A percentile compares a stretch with the other conserved stretches of the same genome.
phyloP scores from a whole-genome alignment of 1,140 invertebrate genomes.

The Coelopa frigida region DNA sequence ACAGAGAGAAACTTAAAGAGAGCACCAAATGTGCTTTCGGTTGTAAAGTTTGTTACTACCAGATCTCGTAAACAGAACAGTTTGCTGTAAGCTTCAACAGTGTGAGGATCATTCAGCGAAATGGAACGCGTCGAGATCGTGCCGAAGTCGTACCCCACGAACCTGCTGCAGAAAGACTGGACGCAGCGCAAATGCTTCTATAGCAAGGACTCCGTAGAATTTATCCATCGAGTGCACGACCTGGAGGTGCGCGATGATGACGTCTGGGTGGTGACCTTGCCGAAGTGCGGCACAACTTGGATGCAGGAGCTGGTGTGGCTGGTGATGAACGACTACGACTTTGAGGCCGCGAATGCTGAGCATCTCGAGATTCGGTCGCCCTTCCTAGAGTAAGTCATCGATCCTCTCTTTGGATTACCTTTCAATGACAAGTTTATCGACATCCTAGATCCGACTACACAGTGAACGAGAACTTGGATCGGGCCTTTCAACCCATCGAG shows the following conservation, averaged over 20 bases:
- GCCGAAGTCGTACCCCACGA: slow-evolving; percentile 10
- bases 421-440: not conserved
- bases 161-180: slow-evolving; percentile 15
- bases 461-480: slow-evolving; percentile 9
- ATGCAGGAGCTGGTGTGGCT: slow-evolving; percentile 62
- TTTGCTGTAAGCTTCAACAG: too few species aligned
- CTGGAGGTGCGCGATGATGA: slow-evolving; percentile 47
- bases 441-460: slow-evolving; percentile 10
- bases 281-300: slow-evolving; percentile 58
- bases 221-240: slow-evolving; percentile 23
- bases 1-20: too few species aligned
- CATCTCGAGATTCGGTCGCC: slow-evolving; percentile 57
- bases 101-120: too few species aligned
- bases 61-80: too few species aligned
- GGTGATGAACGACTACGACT: slow-evolving; percentile 53
- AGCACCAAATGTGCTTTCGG: too few species aligned
- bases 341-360: slow-evolving; percentile 45
- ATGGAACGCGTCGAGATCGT: not conserved
- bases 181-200: not conserved
- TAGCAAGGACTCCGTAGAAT: not conserved
- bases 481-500: slow-evolving; percentile 5
- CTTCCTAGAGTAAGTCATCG: slow-evolving; percentile 47
- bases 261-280: slow-evolving; percentile 49
- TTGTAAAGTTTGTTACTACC: too few species aligned
- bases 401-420: not conserved